phyloP scores from a whole-genome alignment of 2,888 invertebrate species.

The Anoncus sp. region DNA sequence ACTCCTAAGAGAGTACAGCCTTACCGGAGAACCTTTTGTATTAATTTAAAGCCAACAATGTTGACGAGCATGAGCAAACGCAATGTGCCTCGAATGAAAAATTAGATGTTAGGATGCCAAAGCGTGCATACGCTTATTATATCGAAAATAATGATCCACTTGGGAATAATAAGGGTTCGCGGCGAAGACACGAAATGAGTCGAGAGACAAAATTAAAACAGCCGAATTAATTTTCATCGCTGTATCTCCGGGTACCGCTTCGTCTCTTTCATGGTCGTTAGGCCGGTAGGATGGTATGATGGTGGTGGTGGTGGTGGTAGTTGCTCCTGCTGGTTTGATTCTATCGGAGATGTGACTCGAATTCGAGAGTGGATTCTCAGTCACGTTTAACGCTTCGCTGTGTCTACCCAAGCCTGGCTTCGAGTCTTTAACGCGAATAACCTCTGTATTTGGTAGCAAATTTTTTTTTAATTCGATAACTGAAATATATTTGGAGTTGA shows the following conservation, averaged over 20 bases:
- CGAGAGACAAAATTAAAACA: constrained; percentile 69
- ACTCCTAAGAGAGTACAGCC: too few species aligned
- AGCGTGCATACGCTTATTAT: not conserved
- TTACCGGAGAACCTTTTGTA: not conserved
- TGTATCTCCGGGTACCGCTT: constrained; percentile 49
- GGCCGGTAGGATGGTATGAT: constrained; percentile 10
- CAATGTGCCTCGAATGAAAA: constrained; percentile 9
- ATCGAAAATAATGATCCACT: constrained; percentile 1
- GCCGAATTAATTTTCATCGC: constrained; percentile 71
- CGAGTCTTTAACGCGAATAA: not conserved
- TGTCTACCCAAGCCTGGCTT: constrained; percentile 13
- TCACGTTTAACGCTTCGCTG: constrained; percentile 38
- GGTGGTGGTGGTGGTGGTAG: too few species aligned
- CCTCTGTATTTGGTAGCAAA: not conserved
- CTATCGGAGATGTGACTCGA: constrained; percentile 68
- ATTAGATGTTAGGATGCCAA: not conserved
- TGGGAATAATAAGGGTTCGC: constrained; percentile 8
- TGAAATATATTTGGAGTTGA: not conserved
- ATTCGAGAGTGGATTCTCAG: constrained; percentile 57
- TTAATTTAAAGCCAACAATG: not conserved
- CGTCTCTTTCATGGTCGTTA: constrained; percentile 21
- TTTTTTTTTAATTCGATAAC: not conserved
- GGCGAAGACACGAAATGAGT: constrained; percentile 23
- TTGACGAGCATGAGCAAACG: not conserved
- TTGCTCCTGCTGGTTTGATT: constrained; percentile 63